Conservation (phyloP, 2,797 vertebrate genomes). For the Botia almorhae region DNA sequence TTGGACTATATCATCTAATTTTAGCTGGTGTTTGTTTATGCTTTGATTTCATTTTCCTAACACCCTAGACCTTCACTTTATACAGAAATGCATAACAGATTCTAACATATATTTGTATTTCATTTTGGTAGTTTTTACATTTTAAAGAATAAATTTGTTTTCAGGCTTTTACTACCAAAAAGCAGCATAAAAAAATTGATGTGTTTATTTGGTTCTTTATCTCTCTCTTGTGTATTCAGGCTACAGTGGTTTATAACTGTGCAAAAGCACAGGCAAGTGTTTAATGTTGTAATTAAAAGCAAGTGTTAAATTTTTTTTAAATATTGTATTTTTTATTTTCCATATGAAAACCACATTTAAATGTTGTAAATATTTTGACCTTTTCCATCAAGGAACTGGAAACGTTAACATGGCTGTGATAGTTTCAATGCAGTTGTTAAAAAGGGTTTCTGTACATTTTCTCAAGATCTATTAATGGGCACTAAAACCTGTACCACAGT, state of each 20-base stretch:
- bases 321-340: too few species aligned
- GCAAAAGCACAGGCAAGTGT: too few species aligned
- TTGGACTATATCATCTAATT: conserved; percentile 62
- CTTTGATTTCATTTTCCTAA: conserved; percentile 78
- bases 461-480: conserved; percentile 19
- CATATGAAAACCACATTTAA: too few species aligned
- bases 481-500: conserved; percentile 53
- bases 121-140: conserved; percentile 99
- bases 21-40: conserved; percentile 55
- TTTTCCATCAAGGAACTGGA: background rate
- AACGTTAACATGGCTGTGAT: background rate
- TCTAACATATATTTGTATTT: conserved; percentile 94
- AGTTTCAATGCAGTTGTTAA: conserved; percentile 9
- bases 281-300: too few species aligned
- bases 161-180: conserved; percentile 73
- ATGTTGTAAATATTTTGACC: too few species aligned
- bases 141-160: conserved; percentile 83
- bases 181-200: conserved; percentile 70
- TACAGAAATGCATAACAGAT: conserved; percentile 97
- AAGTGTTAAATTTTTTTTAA: too few species aligned
- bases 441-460: background rate
- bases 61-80: conserved; percentile 88
- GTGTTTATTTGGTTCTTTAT: conserved; percentile 66
- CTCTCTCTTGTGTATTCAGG: conserved; percentile 61
- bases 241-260: conserved; percentile 66